These are phyloP conservation scores for Tupiocoris notatus DNA, from an alignment of 2,888 invertebrate species.

Conservation along the genomic window DNA sequence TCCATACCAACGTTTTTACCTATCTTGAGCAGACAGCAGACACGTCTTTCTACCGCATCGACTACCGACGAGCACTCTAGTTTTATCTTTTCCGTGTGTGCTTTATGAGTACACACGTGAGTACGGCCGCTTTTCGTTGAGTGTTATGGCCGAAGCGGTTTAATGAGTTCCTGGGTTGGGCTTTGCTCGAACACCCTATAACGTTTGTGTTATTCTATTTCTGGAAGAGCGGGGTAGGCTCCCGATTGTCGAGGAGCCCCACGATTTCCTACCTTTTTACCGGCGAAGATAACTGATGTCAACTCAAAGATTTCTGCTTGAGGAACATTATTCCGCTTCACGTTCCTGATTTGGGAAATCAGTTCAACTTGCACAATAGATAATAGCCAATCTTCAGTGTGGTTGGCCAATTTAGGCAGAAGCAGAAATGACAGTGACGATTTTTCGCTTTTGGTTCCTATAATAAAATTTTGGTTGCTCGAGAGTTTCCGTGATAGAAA, in stretches of 20 bases:
- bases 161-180: not conserved
- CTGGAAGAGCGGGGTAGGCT: not conserved
- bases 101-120: not conserved
- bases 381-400: too few species aligned
- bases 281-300: too few species aligned
- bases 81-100: not conserved
- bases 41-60: not conserved
- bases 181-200: not conserved
- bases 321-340: too few species aligned
- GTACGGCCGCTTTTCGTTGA: too few species aligned
- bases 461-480: too few species aligned
- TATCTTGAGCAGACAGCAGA: not conserved
- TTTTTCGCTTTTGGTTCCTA: too few species aligned
- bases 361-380: too few species aligned
- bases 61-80: not conserved
- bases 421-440: too few species aligned
- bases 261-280: not conserved
- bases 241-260: not conserved
- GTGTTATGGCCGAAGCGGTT: not conserved
- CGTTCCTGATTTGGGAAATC: too few species aligned
- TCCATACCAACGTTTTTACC: not conserved
- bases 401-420: too few species aligned
- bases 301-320: too few species aligned
- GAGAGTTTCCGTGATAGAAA: too few species aligned
- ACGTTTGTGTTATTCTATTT: not conserved